Conservation (phyloP, 2,113 vertebrate species). For the Pipa parva region DNA sequence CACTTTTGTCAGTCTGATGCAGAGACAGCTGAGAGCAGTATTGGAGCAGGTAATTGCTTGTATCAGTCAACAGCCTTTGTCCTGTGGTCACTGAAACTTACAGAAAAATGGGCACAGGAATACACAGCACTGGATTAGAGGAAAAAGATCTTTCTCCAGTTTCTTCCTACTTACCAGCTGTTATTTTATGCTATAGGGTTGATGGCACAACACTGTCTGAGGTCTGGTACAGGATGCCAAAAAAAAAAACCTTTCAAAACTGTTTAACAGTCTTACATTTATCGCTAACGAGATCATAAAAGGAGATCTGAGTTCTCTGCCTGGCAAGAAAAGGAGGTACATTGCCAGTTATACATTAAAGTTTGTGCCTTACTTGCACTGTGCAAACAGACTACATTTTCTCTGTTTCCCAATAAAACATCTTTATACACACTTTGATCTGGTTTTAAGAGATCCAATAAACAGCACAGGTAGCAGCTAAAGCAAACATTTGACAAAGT, state of each 20-base stretch:
- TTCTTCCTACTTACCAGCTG: conserved; percentile 85
- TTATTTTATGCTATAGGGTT: conserved; percentile 61
- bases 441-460: conserved; percentile 48
- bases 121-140: conserved; percentile 67
- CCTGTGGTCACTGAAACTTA: conserved; percentile 73
- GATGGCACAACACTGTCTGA: conserved; percentile 61
- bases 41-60: conserved; percentile 91
- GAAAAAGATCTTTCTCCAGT: conserved; percentile 66
- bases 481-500: conserved; percentile 51
- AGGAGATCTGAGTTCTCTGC: conserved; percentile 56
- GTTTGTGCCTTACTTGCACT: conserved; percentile 45
- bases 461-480: conserved; percentile 50
- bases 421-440: conserved; percentile 58
- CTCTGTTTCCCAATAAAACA: conserved; percentile 46
- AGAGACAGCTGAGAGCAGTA: conserved; percentile 81
- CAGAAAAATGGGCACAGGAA: conserved; percentile 70
- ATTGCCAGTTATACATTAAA: conserved; percentile 56
- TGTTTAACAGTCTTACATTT: conserved; percentile 62
- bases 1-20: conserved; percentile 68
- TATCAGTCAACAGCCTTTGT: conserved; percentile 93
- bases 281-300: conserved; percentile 43
- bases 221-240: conserved; percentile 60
- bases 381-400: conserved; percentile 36
- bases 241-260: conserved; percentile 39
- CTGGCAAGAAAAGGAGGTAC: conserved; percentile 56